A percentile compares a stretch with the other conserved stretches of the same genome.
These are phyloP conservation scores for Microtus obscurus DNA, from an alignment of 2,797 vertebrate species.

Conservation along the genomic window DNA sequence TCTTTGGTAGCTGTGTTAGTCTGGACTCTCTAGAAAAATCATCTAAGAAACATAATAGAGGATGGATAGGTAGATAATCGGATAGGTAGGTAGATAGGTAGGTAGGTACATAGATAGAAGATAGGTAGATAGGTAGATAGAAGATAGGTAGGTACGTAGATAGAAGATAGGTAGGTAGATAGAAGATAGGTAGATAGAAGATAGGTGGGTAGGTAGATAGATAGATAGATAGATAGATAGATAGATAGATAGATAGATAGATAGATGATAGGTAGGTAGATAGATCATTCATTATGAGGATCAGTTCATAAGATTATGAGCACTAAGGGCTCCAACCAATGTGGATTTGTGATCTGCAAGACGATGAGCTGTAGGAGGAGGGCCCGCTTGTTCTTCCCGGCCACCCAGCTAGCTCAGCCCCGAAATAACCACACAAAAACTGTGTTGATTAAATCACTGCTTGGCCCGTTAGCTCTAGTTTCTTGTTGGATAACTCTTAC, in stretches of 20 bases:
- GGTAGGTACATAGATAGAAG: not conserved
- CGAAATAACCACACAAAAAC: too few relatives aligned
- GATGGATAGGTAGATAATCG: not conserved
- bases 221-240: not conserved
- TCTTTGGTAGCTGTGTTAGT: not conserved
- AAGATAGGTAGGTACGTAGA: not conserved
- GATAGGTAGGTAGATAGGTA: not conserved
- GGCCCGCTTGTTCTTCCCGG: too few relatives aligned
- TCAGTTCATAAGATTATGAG: not conserved
- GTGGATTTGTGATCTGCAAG: not conserved
- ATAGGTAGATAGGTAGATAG: not conserved
- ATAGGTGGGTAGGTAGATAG: not conserved
- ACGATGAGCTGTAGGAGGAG: not conserved
- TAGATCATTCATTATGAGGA: not conserved
- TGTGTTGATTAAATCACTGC: too few relatives aligned
- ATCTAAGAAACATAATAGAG: not conserved
- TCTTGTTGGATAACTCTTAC: too few relatives aligned
- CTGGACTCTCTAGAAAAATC: not conserved
- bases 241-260: too few relatives aligned
- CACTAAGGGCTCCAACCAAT: not conserved
- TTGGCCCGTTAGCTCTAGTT: too few relatives aligned
- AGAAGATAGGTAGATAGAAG: not conserved
- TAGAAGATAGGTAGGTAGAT: too few relatives aligned
- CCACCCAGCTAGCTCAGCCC: too few relatives aligned
- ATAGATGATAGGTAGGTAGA: not conserved